phyloP scores from a whole-genome alignment of 2,113 vertebrate genomes.

The Pogona vitticeps region DNA sequence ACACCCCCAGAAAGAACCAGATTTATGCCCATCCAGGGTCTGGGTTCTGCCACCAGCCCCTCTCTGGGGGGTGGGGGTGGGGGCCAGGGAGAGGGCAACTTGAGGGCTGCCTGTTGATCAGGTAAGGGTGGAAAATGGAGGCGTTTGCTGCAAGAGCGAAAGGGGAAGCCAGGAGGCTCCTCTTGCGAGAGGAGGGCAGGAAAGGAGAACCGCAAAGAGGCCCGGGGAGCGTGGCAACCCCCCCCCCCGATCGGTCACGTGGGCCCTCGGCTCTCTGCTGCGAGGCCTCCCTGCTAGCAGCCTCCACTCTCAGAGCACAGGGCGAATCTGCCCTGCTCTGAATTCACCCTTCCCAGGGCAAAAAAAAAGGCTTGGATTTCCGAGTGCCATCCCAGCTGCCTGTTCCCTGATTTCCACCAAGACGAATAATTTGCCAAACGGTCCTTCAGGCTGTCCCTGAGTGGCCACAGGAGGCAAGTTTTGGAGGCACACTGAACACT shows the following conservation, averaged over 20 bases:
- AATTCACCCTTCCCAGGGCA: not conserved
- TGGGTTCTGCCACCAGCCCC: not conserved
- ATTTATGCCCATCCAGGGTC: not conserved
- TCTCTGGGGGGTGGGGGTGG: not conserved
- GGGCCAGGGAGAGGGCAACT: no score
- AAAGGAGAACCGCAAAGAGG: not conserved
- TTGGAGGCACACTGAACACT: not conserved
- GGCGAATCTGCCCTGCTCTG: not conserved
- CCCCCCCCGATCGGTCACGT: no score
- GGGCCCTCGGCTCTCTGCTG: not conserved
- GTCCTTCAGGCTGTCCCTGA: no score
- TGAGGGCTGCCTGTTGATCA: no score
- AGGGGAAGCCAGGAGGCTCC: not conserved
- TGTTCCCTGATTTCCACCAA: not conserved
- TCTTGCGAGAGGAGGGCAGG: no score
- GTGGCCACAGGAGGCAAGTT: not conserved
- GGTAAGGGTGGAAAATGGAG: not conserved
- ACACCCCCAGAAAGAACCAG: not conserved
- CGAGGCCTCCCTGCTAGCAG: not conserved
- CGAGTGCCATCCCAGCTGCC: no score
- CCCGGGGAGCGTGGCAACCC: not conserved
- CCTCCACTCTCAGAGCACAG: not conserved
- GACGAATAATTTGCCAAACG: no score
- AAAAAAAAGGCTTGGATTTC: not conserved
- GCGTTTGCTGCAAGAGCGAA: fast-evolving